Conservation (phyloP, 2,113 vertebrate genomes). For the Dendrocopos noguchii region DNA sequence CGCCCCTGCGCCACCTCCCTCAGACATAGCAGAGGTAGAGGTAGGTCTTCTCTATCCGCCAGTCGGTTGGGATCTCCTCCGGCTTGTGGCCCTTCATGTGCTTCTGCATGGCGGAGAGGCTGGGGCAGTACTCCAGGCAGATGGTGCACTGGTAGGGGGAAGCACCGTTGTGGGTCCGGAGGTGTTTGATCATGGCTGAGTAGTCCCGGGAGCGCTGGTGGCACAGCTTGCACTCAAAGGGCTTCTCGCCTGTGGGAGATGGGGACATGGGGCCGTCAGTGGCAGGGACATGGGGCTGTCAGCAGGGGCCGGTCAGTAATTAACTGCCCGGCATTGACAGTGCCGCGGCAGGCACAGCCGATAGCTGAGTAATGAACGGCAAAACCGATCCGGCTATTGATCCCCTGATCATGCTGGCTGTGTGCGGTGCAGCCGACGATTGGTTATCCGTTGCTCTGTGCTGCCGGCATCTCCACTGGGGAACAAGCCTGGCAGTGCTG, state of each 20-base stretch:
- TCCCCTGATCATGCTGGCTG: slow-evolving; percentile 76
- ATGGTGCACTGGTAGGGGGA: slow-evolving; percentile 99
- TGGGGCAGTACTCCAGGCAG: slow-evolving; percentile 98
- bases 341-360: accelerated
- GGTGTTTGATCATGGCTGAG: slow-evolving; percentile 99
- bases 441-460: background rate
- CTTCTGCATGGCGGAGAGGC: slow-evolving; percentile 99
- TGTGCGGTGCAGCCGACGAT: background rate
- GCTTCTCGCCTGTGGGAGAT: slow-evolving; percentile 89
- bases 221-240: slow-evolving; percentile 98
- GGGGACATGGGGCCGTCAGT: background rate
- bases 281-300: background rate
- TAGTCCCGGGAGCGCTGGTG: slow-evolving; percentile 99
- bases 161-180: slow-evolving; percentile 97
- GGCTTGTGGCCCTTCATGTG: slow-evolving; percentile 99
- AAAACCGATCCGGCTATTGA: slow-evolving; percentile 83
- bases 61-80: slow-evolving; percentile 96
- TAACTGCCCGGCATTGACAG: background rate
- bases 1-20: background rate
- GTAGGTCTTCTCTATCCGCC: slow-evolving; percentile 99
- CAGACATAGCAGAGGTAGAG: slow-evolving; percentile 98
- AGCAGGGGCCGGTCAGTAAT: slow-evolving; percentile 27
- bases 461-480: accelerated
- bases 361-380: slow-evolving; percentile 87
- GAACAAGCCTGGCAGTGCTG: accelerated